phyloP scores from a whole-genome alignment of 2,797 vertebrate species.

The Malacoraja senta region DNA sequence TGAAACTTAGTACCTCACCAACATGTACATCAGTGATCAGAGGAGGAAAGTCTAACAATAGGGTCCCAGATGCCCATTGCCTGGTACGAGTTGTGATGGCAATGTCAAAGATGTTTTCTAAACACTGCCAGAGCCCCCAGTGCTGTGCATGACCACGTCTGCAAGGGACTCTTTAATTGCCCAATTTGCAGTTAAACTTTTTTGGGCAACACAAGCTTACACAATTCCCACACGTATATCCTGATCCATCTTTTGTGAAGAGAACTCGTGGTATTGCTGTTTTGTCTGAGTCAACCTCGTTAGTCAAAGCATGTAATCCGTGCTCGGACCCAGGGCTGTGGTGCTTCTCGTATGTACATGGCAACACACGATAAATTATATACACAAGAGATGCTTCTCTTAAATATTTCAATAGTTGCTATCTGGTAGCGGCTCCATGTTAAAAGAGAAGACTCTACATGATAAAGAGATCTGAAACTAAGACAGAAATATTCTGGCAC shows the following conservation, averaged over 20 bases:
- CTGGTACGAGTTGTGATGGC: background rate
- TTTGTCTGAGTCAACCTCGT: background rate
- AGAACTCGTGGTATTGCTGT: background rate
- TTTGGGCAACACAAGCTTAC: background rate
- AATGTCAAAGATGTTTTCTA: background rate
- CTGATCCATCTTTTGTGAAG: background rate
- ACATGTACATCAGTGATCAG: background rate
- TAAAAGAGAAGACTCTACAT: background rate
- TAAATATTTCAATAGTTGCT: background rate
- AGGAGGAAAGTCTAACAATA: background rate
- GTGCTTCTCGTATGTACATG: background rate
- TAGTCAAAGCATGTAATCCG: constrained; percentile 20
- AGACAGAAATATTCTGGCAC: background rate
- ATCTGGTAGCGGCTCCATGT: background rate
- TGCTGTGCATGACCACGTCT: background rate
- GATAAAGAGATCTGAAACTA: background rate
- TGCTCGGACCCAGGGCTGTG: background rate
- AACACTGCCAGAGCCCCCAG: background rate
- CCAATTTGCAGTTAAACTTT: background rate
- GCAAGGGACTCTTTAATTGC: background rate
- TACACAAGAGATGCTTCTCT: background rate
- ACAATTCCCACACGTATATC: constrained; percentile 5
- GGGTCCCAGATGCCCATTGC: background rate
- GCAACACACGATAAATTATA: background rate
- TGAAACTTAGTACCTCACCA: background rate